Evolutionary conservation across 2,888 invertebrate species (phyloP), one percentile per base, ranked within the genome.

Genomic region (Schizotus pectinicornis): DNA sequence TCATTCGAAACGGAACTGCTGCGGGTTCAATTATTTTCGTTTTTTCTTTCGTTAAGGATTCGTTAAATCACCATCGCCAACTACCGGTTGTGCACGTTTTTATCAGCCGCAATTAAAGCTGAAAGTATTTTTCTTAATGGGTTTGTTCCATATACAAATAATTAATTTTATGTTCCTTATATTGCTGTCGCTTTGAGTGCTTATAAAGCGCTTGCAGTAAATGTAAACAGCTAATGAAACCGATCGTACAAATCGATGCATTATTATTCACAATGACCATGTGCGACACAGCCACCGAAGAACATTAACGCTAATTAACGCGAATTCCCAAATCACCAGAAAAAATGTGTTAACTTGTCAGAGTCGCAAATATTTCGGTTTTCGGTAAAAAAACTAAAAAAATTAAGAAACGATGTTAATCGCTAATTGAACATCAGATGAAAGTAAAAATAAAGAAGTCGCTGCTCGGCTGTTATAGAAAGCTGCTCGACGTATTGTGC

Each of bases 221-320:
- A 41, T 56, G 56, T 65, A 59, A 64, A 59, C 61, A 65, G 61
- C 61, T 59, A 56, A 59, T 59, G 54, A 65, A 63, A 59, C 59
- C 53, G 55, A 53, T 63, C 39, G 47, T 54, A 39, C 52, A 31
- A 42, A 42, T 42, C 42, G 32, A 42, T 42, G 32, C 30, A 31
- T 42, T 30, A 42, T 32, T 38, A 51, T 22, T 22, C 22, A 22
- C 22, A 22, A 22, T 22, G 22, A 5, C 22, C 22, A 22, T 22
- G 22, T 22, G 22, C 22, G 22, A 22, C 22, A 22, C 22, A 22
- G 5, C 22, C 3, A 22, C 5, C 22, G 22, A 22, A 22, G 22
- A 5, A 2, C 22, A 22, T 22, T 22, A 22, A 22, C 22, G 5
- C 22, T 22, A 22, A 22, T 22, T 22, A 22, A 22, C 22, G 2